A percentile compares a stretch with the other conserved stretches of the same genome.
Conservation (phyloP, 1,140 invertebrate species). For the Caenorhabditis inopinata region DNA sequence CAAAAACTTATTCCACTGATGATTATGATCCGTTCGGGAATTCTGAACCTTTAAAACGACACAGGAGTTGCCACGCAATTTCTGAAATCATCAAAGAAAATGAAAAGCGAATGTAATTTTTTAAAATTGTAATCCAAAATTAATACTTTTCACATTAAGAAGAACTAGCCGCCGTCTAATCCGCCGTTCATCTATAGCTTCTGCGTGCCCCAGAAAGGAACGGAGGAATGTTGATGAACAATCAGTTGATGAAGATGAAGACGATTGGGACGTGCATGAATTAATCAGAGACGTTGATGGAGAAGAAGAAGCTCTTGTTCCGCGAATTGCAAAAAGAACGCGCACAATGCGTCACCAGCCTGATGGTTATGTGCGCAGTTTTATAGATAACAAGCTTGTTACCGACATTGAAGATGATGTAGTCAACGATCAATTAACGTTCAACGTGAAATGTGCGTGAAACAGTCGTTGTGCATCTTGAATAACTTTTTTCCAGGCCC, state of each 20-base stretch:
- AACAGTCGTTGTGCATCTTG: no score
- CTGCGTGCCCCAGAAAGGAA: not conserved
- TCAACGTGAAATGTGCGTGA: conserved; percentile 38
- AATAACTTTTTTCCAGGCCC: conserved; percentile 26
- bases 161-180: not conserved
- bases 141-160: no score
- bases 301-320: conserved; percentile 4
- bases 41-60: conserved; percentile 10
- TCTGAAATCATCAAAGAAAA: conserved; percentile 18
- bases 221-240: not conserved
- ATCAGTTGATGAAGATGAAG: not conserved
- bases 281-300: not conserved
- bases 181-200: not conserved
- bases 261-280: conserved; percentile 26
- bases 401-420: conserved; percentile 47
- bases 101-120: not conserved
- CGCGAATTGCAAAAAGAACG: conserved; percentile 39
- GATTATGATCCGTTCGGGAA: conserved; percentile 19
- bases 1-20: conserved; percentile 14
- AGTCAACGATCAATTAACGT: conserved; percentile 38
- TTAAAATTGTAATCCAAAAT: no score
- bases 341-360: conserved; percentile 51
- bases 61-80: not conserved
- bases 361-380: conserved; percentile 50
- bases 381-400: conserved; percentile 49